Percentiles rank a stretch among this genome's conserved stretches.
These are phyloP conservation scores for Arvicanthis niloticus DNA, from an alignment of 2,113 vertebrate genomes.

Conservation along the genomic window DNA sequence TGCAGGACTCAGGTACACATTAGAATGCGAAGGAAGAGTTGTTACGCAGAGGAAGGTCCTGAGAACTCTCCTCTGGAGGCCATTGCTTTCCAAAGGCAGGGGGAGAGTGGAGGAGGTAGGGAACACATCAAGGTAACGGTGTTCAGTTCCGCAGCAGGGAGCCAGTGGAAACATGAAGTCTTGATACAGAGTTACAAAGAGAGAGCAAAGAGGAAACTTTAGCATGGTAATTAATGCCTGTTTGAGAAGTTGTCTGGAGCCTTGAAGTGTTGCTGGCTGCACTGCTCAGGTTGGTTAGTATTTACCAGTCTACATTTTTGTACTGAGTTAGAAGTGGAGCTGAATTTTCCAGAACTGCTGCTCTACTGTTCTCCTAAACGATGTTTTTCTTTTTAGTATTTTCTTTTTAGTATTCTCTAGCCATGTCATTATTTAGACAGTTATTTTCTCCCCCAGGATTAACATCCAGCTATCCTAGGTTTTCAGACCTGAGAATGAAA, in stretches of 20 bases:
- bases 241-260: neutral
- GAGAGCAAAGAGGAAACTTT: conserved; percentile 40
- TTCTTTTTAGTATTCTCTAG: neutral
- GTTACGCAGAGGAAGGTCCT: conserved; percentile 21
- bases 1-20: conserved; percentile 34
- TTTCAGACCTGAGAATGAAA: neutral
- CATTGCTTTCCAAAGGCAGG: conserved; percentile 44
- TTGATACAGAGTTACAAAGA: conserved; percentile 61
- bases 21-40: neutral
- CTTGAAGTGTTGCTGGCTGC: conserved; percentile 30
- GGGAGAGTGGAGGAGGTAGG: neutral
- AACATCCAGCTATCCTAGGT: neutral
- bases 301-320: conserved; percentile 44
- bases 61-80: conserved; percentile 38
- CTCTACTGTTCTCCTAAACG: neutral
- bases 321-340: conserved; percentile 44
- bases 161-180: conserved; percentile 65
- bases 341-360: conserved; percentile 38
- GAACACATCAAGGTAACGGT: conserved; percentile 59
- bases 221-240: neutral
- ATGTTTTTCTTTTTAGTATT: neutral
- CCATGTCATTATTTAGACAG: conserved; percentile 35
- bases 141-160: conserved; percentile 66
- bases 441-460: neutral
- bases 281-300: neutral